Evolutionary conservation across 2,113 vertebrate species (phyloP), one percentile per base, ranked within the genome.

Genomic region (Phalacrocorax brasilianus): DNA sequence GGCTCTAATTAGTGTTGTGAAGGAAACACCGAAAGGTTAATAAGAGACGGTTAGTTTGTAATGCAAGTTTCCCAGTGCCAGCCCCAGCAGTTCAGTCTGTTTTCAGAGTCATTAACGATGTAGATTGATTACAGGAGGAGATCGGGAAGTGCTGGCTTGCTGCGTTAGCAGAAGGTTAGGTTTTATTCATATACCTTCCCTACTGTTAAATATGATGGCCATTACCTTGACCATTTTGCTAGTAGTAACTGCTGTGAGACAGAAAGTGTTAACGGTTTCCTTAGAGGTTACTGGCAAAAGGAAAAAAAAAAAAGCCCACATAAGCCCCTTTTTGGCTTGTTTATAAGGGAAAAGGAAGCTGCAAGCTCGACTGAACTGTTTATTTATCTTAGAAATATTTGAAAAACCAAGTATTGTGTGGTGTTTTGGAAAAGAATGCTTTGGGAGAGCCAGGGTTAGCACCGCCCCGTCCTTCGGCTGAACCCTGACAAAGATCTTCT

Each of bases 21-120:
- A 97, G 89, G 83, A 97, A 98, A 97, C 91, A 97, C 84, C 53
- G 35, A 98, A 98, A 98, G 97, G 96, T 98, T 98, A 98, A 97
- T 96, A 97, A 96, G 96, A 97, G 92, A 95, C 83, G 88, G 96
- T 97, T 97, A 97, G 93, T 97, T 97, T 95, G 91, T 88, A 98
- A 97, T 83, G 94, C 94, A 96, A 91, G 95, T 97, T 98, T 98
- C 92, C 94, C 63, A 0, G 83, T 97, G 97, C 97, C 96, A 97
- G 93, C 91, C 96, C 95, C 93, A 96, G 92, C 80, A 91, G 82
- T 94, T 97, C 95, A 96, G 95, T 91, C 95, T 97, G 95, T 96
- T 97, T 98, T 94, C 96, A 97, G 96, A 97, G 94, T 98, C 97
- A 97, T 98, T 98, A 98, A 93, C 88, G 92, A 91, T 88, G 92